Evolutionary conservation across 2,888 invertebrate genomes (phyloP), one percentile per base, ranked within the genome.

Genomic region (Neelides folsomi): DNA sequence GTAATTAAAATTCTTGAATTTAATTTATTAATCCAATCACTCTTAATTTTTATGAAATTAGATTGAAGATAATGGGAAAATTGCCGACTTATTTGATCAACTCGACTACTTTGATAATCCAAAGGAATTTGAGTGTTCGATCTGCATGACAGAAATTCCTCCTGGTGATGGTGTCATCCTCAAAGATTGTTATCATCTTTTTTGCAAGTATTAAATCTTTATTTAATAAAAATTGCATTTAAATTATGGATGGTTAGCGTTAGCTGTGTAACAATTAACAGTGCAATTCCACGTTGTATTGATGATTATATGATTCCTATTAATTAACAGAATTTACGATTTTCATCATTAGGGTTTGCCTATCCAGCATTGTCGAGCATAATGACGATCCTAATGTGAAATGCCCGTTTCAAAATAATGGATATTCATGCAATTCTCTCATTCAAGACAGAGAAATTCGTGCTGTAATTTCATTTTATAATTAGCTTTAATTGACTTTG

Each of bases 141-240:
- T 92, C 59, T 92, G 92, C 68, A 79, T 87, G 67, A 74, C 76
- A 52, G 77, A 79, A 51, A 80, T 82, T 60, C 70, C 70, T 3
- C 70, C 75, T 0, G 77, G 77, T 1, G 77, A 79, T 47, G 92
- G 90, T 1, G 81, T 82, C 2, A 79, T 86, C 13, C 72, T 92
- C 19, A 75, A 86, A 47, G 89, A 92, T 66, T 92, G 92, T 70
- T 77, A 89, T 37, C 90, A 92, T 70, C 76, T 79, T 56, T 90
- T 90, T 71, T 92, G 92, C 74, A 81, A 77, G 78, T 76, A 64
- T 65, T 68, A 42, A 41, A 4, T 19, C n/a, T 15, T 10, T 12
- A 44, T 10, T 6, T 13, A 46, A 5, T 27, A 27, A 27, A 27
- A 3, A 27, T 5, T 5, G 7, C 27, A 27, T 27, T 7, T 27